These are phyloP conservation scores for Cyrtonyx montezumae DNA, from an alignment of 2,113 vertebrate species.

Conservation along the genomic window DNA sequence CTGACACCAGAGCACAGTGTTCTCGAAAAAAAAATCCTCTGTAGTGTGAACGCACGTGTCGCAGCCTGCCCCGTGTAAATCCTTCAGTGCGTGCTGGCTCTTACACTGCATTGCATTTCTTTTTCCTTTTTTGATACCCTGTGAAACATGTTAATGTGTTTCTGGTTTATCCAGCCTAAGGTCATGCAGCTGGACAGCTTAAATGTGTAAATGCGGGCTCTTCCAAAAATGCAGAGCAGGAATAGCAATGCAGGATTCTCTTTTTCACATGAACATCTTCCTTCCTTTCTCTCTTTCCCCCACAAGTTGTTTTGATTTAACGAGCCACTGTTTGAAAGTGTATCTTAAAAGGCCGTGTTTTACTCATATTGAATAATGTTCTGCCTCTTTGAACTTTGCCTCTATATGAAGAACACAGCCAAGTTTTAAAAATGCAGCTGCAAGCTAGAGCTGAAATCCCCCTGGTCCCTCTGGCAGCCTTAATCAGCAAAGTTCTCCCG, in stretches of 20 bases:
- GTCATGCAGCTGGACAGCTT: neutral
- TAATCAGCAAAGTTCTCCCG: conserved; percentile 50
- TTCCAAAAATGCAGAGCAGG: neutral
- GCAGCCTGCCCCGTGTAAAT: neutral
- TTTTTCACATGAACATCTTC: neutral
- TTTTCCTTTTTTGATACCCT: neutral
- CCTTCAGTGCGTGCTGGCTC: neutral
- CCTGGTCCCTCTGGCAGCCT: conserved; percentile 47
- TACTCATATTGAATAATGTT: conserved; percentile 66
- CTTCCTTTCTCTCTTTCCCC: neutral
- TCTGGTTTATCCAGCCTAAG: neutral
- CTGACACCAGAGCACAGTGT: neutral
- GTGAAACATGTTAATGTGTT: neutral
- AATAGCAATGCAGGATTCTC: neutral
- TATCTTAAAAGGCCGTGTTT: conserved; percentile 67
- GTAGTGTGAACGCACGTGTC: neutral
- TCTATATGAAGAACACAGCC: conserved; percentile 50
- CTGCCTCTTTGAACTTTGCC: conserved; percentile 68
- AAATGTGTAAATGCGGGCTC: neutral
- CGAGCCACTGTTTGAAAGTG: conserved; percentile 18
- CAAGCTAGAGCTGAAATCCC: conserved; percentile 46
- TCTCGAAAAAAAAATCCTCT: conserved; percentile 1
- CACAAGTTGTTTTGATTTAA: conserved; percentile 31
- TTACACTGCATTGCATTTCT: neutral
- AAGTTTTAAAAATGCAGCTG: conserved; percentile 48